Evolutionary conservation across 2,113 vertebrate genomes (phyloP).

Genomic region (Eptesicus fuscus): DNA sequence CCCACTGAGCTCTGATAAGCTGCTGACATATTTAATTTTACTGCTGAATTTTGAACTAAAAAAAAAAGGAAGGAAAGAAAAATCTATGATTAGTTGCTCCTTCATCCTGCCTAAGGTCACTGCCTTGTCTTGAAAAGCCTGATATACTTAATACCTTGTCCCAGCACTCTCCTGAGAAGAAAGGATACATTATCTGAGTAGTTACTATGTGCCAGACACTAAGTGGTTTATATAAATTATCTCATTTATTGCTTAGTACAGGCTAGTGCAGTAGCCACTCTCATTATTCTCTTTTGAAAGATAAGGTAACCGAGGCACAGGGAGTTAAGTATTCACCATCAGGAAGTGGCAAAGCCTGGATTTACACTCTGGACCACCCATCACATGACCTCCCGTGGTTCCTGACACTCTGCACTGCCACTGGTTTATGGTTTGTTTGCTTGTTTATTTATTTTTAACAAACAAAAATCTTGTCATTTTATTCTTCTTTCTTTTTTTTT

Average conservation of each 20-base stretch:
- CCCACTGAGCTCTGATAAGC: constrained; percentile 90
- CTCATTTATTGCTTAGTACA: background rate
- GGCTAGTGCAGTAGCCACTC: background rate
- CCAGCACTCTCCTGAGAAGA: background rate
- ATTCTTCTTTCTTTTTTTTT: background rate
- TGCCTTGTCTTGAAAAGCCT: background rate
- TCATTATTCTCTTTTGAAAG: background rate
- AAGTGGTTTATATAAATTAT: background rate
- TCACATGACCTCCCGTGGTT: rapidly evolving
- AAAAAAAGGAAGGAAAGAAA: constrained; percentile 56
- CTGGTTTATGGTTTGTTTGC: background rate
- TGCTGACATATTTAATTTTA: constrained; percentile 95
- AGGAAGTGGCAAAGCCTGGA: background rate
- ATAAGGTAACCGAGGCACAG: background rate
- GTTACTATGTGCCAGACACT: background rate
- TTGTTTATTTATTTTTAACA: background rate
- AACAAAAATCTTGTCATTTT: background rate
- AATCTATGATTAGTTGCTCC: background rate
- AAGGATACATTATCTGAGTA: background rate
- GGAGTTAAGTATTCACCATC: background rate
- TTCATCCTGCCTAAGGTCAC: background rate
- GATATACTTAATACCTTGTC: background rate
- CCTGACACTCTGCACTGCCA: background rate
- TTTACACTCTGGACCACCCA: background rate
- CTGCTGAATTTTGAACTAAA: constrained; percentile 97